A percentile compares a stretch with the other conserved stretches of the same genome.
phyloP scores from a whole-genome alignment of 2,797 vertebrate genomes.

The Phalloptychus januarius region DNA sequence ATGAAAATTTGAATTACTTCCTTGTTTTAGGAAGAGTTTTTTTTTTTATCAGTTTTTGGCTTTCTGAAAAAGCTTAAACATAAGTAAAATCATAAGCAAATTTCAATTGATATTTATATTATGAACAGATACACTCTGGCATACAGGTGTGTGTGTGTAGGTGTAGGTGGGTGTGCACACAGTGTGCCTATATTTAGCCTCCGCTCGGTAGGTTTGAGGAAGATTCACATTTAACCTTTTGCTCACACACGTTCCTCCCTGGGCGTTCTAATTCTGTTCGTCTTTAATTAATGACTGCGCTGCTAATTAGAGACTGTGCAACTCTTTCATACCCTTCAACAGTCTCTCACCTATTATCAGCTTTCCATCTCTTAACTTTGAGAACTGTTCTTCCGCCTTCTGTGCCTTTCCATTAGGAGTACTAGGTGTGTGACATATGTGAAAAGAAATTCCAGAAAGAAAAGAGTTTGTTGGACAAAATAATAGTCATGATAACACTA shows the following conservation, averaged over 20 bases:
- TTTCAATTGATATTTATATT: not conserved
- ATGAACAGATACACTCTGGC: not conserved
- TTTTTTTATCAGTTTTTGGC: too few relatives aligned
- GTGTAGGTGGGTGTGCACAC: not conserved
- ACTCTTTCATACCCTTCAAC: constrained; percentile 48
- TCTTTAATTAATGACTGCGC: constrained; percentile 66
- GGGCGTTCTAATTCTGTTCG: constrained; percentile 34
- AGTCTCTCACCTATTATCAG: constrained; percentile 43
- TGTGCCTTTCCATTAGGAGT: not conserved
- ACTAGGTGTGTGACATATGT: not conserved
- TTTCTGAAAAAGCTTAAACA: too few relatives aligned
- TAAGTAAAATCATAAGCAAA: not conserved
- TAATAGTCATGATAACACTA: not conserved
- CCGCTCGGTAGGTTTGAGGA: constrained; percentile 20
- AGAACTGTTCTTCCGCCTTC: constrained; percentile 26
- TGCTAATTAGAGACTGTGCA: constrained; percentile 69
- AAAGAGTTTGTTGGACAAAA: not conserved
- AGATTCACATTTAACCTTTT: constrained; percentile 8
- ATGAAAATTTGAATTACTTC: too few relatives aligned
- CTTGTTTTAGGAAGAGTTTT: too few relatives aligned
- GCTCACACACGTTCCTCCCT: constrained; percentile 12
- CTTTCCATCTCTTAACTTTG: constrained; percentile 37
- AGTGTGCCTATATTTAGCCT: constrained; percentile 63
- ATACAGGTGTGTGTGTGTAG: not conserved
- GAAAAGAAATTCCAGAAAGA: not conserved